Conservation (phyloP, 35 echinoderm and acorn worm species). For the Heliocidaris erythrogramma region DNA sequence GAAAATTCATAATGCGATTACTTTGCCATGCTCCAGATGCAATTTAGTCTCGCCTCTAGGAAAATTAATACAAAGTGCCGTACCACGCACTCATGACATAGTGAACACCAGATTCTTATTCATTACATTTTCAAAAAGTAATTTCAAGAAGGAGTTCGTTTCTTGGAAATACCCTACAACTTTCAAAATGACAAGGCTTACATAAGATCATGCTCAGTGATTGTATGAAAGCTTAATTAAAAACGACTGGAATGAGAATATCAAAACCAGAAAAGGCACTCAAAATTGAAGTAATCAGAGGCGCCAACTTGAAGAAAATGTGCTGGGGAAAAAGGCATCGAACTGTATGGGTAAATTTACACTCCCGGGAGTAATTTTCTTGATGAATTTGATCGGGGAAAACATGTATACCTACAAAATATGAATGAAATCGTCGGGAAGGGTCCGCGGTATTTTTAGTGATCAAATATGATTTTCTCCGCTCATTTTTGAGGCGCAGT, state of each 20-base stretch:
- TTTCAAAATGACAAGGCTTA: no score
- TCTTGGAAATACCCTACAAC: no score
- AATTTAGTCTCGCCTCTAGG: neutral
- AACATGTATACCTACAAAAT: neutral
- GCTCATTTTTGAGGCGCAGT: no score
- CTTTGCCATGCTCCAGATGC: neutral
- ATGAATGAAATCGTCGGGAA: neutral
- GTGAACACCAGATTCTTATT: neutral
- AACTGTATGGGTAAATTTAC: neutral
- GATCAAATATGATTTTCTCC: neutral
- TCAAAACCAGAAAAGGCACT: neutral
- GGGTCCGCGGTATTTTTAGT: neutral
- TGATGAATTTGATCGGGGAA: conserved; percentile 16
- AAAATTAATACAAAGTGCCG: neutral
- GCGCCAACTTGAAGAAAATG: neutral
- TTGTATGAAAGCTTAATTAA: neutral
- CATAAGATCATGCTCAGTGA: no score
- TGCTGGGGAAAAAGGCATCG: neutral
- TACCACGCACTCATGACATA: neutral
- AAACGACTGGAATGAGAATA: neutral
- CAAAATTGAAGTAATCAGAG: neutral
- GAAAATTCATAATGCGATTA: neutral
- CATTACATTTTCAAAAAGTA: neutral
- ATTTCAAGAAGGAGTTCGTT: neutral
- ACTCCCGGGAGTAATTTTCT: neutral